Evolutionary conservation across 37 sponge, comb jelly and placozoan genomes (phyloP).

Genomic region (Beroe ovata): DNA sequence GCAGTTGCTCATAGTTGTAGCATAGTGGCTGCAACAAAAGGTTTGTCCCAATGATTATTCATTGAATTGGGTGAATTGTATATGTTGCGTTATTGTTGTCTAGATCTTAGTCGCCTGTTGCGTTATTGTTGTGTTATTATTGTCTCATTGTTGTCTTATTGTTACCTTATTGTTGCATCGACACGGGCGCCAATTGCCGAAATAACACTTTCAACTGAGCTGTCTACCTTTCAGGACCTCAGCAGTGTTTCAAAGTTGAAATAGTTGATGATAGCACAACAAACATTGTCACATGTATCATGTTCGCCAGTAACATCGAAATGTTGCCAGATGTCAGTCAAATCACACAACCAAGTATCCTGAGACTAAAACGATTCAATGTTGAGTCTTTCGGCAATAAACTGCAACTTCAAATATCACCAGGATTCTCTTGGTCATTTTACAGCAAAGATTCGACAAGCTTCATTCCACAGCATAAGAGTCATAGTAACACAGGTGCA

Average conservation of each 20-base stretch:
- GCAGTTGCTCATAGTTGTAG: not conserved
- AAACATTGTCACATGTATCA: not conserved
- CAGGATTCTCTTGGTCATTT: not conserved
- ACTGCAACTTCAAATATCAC: not conserved
- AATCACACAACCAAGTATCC: not conserved
- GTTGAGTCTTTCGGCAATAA: not conserved
- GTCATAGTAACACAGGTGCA: not conserved
- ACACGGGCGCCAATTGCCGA: not conserved
- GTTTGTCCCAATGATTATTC: not conserved
- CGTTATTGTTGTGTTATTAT: too few relatives aligned
- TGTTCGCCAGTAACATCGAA: not conserved
- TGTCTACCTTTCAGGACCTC: not conserved
- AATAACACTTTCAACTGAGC: not conserved
- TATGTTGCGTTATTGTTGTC: not conserved
- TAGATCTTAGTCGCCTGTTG: not conserved
- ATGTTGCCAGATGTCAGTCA: constrained; percentile 1
- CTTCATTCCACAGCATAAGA: constrained; percentile 22
- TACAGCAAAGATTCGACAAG: not conserved
- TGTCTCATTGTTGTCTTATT: too few relatives aligned
- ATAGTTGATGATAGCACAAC: not conserved
- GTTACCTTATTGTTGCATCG: too few relatives aligned
- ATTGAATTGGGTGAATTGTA: not conserved
- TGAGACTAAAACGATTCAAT: constrained; percentile 3
- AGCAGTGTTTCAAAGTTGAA: not conserved
- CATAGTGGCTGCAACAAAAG: not conserved